Conservation (phyloP, 2,113 vertebrate species). For the Entomyzon cyanotis region DNA sequence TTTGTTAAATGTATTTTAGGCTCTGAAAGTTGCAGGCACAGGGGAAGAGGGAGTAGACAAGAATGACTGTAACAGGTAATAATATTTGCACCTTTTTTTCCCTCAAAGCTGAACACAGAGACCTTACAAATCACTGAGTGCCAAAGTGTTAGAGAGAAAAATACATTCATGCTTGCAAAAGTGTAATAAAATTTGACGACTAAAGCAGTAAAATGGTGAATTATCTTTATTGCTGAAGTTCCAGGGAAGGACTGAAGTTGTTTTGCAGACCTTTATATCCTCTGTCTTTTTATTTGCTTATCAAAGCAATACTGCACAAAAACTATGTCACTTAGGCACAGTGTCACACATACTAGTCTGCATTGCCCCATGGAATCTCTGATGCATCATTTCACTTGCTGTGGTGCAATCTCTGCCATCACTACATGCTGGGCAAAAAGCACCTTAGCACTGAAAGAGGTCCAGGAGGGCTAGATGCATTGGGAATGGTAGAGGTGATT, state of each 20-base stretch:
- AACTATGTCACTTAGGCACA: not conserved
- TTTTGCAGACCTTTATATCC: not conserved
- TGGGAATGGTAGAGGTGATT: rapidly evolving
- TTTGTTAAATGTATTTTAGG: slow-evolving; percentile 9
- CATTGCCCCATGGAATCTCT: not conserved
- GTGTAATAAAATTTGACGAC: slow-evolving; percentile 18
- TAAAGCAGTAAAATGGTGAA: slow-evolving; percentile 11
- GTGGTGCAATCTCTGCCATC: not conserved
- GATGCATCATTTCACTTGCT: not conserved
- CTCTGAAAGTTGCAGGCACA: not conserved
- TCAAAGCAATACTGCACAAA: not conserved
- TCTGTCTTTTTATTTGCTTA: slow-evolving; percentile 1
- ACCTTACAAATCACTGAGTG: slow-evolving; percentile 9
- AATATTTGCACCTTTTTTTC: slow-evolving; percentile 13
- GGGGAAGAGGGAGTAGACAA: not conserved
- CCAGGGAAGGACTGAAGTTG: not conserved
- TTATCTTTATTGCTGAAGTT: not conserved
- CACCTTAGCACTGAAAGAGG: not conserved
- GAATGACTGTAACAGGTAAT: slow-evolving; percentile 14
- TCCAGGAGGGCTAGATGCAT: not conserved
- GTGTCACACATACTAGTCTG: not conserved
- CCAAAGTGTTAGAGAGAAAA: not conserved
- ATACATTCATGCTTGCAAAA: not conserved
- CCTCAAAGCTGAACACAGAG: not conserved
- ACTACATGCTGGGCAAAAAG: not conserved